A percentile compares a stretch with the other conserved stretches of the same genome.
phyloP scores from a whole-genome alignment of 1,140 invertebrate genomes.

The Aricia agestis region DNA sequence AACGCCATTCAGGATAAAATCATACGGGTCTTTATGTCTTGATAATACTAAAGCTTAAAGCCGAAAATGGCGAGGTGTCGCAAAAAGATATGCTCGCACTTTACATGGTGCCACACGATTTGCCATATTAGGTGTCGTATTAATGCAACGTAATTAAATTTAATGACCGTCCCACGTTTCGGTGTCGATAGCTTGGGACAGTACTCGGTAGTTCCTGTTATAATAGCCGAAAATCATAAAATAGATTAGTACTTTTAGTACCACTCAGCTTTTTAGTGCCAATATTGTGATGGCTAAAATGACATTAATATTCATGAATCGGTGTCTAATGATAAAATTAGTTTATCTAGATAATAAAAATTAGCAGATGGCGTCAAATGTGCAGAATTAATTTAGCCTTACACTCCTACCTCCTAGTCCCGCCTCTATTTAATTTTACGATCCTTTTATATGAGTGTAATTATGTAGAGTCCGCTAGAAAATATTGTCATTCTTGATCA shows the following conservation, averaged over 20 bases:
- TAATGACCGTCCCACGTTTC: constrained; percentile 17
- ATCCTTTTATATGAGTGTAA: neutral
- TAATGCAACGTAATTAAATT: constrained; percentile 34
- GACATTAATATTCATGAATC: neutral
- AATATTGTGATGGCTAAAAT: neutral
- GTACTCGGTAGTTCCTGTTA: neutral
- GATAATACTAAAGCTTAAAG: constrained; percentile 71
- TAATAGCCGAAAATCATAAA: neutral
- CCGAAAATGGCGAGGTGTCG: constrained; percentile 48
- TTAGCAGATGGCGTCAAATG: constrained; percentile 2
- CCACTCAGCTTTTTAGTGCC: neutral
- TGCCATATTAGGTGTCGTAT: constrained; percentile 35
- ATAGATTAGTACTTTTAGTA: constrained; percentile 3
- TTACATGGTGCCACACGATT: constrained; percentile 41
- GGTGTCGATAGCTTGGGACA: neutral
- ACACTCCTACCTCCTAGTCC: neutral
- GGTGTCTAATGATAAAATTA: neutral
- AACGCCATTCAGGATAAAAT: constrained; percentile 71
- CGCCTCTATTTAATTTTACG: neutral
- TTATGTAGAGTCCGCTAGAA: too few relatives aligned
- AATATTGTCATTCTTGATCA: too few relatives aligned
- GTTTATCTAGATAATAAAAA: neutral
- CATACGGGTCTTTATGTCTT: constrained; percentile 73
- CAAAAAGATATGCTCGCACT: constrained; percentile 49
- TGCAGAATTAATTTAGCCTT: neutral